Evolutionary conservation across 2,888 invertebrate species (phyloP).

Genomic region (Oasisia sp.): DNA sequence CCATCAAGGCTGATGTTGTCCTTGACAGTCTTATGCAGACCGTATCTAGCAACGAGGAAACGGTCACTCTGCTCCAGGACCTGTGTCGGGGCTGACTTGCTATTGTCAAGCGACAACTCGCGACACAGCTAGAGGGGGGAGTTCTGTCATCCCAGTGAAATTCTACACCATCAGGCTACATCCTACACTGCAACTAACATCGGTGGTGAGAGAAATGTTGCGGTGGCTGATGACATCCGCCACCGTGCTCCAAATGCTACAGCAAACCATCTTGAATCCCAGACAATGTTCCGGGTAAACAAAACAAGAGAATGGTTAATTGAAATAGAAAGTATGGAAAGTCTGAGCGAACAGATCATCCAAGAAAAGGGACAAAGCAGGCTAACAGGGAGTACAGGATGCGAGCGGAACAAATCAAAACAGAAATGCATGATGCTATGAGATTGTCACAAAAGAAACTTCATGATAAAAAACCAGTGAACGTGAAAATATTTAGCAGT

Average conservation of each 20-base stretch:
- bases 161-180: not conserved
- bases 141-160: not conserved
- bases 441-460: not conserved
- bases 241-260: not conserved
- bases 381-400: not conserved
- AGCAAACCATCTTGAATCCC: not conserved
- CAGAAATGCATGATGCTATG: not conserved
- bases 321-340: not conserved
- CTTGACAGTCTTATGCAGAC: not conserved
- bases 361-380: not conserved
- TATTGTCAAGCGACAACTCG: not conserved
- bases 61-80: not conserved
- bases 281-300: not conserved
- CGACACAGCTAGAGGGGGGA: not conserved
- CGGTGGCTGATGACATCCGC: not conserved
- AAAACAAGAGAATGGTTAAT: not conserved
- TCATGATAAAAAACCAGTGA: not conserved
- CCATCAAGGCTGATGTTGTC: slow-evolving; percentile 7
- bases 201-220: slow-evolving; percentile 20
- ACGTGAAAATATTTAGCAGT: not conserved
- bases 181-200: not conserved
- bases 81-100: not conserved
- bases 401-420: not conserved
- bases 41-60: not conserved
- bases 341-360: not conserved